phyloP scores from a whole-genome alignment of 35 echinoderm and acorn worm species.

The Stichopus chloronotus region DNA sequence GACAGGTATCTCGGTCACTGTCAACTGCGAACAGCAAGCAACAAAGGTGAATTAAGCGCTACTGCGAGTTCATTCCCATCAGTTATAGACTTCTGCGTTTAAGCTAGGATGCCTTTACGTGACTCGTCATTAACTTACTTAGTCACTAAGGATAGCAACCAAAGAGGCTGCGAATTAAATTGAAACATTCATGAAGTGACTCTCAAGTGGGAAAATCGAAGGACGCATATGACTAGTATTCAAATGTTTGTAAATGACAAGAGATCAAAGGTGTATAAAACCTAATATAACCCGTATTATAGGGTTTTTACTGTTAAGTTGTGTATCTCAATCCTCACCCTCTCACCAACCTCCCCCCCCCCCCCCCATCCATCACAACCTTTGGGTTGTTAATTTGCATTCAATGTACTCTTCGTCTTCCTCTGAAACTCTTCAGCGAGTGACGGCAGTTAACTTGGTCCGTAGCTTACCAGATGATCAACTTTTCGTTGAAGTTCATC shows the following conservation, averaged over 20 bases:
- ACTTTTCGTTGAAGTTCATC: constrained; percentile 26
- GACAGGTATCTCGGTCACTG: not conserved
- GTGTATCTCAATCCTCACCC: not conserved
- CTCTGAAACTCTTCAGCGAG: not conserved
- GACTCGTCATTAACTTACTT: not conserved
- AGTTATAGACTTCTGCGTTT: not conserved
- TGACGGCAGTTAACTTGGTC: not conserved
- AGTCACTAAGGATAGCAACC: not conserved
- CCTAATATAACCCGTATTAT: too few relatives aligned
- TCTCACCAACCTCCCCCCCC: not conserved
- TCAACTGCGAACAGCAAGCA: not conserved
- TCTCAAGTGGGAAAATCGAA: not conserved
- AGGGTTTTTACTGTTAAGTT: too few relatives aligned
- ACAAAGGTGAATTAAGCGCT: not conserved
- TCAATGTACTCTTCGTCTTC: not conserved
- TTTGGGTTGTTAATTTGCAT: too few relatives aligned
- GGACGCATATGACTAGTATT: too few relatives aligned
- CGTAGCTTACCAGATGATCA: constrained; percentile 7
- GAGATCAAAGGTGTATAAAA: too few relatives aligned
- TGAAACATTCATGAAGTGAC: not conserved
- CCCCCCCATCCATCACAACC: not conserved
- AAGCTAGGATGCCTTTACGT: not conserved
- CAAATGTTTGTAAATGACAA: too few relatives aligned
- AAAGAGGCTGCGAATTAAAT: not conserved
- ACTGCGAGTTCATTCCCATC: not conserved